Conservation (phyloP, 2,113 vertebrate species). For the Sula dactylatra region DNA sequence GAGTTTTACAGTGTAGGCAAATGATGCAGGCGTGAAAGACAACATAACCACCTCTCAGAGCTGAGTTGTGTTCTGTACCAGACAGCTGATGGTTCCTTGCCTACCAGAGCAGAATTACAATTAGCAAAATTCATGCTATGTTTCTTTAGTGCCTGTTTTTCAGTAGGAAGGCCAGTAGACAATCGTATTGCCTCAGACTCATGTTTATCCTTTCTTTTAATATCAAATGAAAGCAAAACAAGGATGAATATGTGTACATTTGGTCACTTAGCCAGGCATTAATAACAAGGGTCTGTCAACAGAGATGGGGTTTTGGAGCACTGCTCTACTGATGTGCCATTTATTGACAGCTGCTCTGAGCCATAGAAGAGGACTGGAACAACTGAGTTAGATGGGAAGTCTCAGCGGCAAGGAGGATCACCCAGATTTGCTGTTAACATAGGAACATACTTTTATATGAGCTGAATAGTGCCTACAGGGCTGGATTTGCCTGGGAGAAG, state of each 20-base stretch:
- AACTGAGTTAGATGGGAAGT: conserved; percentile 16
- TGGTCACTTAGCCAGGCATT: neutral
- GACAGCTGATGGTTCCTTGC: no score
- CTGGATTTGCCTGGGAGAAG: neutral
- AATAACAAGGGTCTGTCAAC: neutral
- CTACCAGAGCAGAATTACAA: neutral
- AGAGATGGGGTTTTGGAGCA: neutral
- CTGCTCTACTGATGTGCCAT: neutral
- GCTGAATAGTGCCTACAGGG: neutral
- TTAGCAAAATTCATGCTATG: neutral
- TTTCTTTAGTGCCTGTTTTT: neutral
- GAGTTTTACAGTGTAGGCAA: neutral
- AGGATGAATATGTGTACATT: neutral
- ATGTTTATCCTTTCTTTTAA: neutral
- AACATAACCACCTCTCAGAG: no score
- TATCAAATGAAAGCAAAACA: neutral
- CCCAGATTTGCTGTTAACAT: neutral
- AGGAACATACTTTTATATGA: neutral
- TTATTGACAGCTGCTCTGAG: neutral
- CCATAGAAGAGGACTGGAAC: neutral
- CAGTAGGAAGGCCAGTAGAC: neutral
- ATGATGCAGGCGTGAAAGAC: neutral
- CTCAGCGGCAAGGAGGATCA: neutral
- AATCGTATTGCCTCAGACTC: neutral
- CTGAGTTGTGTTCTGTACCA: neutral